phyloP scores from a whole-genome alignment of 2,113 vertebrate species.

The Macaca nemestrina region DNA sequence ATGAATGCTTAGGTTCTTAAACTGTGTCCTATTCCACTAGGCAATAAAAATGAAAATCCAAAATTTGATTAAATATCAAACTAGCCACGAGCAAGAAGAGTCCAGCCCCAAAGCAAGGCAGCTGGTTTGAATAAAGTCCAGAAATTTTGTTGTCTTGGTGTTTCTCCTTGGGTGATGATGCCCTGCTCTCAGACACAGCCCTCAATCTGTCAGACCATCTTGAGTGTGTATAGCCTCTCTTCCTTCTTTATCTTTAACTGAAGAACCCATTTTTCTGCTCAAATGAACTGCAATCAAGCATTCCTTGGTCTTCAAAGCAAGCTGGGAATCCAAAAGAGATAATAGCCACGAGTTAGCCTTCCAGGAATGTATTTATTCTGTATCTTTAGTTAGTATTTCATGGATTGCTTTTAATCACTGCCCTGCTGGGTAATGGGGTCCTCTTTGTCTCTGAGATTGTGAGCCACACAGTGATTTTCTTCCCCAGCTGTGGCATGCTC shows the following conservation, averaged over 20 bases:
- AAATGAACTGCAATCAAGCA: neutral
- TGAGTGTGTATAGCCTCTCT: neutral
- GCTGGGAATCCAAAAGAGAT: neutral
- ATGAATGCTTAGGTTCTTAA: neutral
- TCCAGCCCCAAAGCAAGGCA: neutral
- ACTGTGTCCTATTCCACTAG: neutral
- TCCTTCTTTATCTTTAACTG: neutral
- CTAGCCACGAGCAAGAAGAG: neutral
- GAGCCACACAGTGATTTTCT: neutral
- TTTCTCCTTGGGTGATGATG: neutral
- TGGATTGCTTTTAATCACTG: neutral
- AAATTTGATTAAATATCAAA: neutral
- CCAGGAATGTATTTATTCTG: neutral
- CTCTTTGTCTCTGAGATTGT: neutral
- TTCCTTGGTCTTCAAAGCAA: neutral
- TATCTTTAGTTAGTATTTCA: neutral
- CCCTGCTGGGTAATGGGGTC: too few species aligned
- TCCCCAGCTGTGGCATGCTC: accelerated
- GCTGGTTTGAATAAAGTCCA: neutral
- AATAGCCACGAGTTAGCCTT: accelerated
- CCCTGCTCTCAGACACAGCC: neutral
- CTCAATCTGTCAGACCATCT: neutral
- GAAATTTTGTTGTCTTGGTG: neutral
- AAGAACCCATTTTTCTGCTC: neutral
- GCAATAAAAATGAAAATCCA: neutral